Percentiles rank a stretch among this genome's conserved stretches.
These are phyloP conservation scores for Dasypogon diadema DNA, from an alignment of 2,888 invertebrate genomes.

Conservation along the genomic window DNA sequence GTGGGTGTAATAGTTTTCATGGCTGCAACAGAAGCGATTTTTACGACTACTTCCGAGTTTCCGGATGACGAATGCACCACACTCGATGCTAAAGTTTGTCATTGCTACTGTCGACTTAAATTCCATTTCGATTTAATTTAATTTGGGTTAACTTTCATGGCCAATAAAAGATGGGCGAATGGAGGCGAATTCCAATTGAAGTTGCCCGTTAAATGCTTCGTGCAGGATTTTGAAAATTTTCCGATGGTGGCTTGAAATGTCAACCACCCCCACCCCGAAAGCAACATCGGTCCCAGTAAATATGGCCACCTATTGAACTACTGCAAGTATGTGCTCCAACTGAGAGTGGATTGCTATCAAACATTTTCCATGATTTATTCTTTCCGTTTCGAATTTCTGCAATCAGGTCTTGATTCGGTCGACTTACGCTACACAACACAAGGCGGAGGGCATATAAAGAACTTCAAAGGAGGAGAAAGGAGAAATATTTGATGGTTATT, in stretches of 20 bases:
- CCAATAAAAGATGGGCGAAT: conserved; percentile 21
- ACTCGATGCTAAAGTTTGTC: conserved; percentile 17
- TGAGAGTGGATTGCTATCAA: not conserved
- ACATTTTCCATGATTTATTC: not conserved
- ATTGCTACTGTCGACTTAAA: conserved; percentile 12
- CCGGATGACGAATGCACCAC: conserved; percentile 20
- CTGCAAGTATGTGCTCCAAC: not conserved
- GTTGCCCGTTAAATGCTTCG: not conserved
- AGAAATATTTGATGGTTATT: no score
- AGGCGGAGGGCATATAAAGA: not conserved
- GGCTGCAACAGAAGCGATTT: conserved; percentile 1
- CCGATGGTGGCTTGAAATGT: no score
- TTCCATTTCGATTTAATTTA: conserved; percentile 38
- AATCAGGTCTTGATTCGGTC: not conserved
- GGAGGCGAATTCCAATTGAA: not conserved
- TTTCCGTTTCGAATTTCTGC: not conserved
- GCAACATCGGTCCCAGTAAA: conserved; percentile 19
- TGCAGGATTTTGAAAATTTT: no score
- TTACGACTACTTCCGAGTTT: conserved; percentile 13
- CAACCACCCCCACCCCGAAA: no score
- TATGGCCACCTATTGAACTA: not conserved
- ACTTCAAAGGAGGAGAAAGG: not conserved
- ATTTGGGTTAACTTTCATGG: conserved; percentile 27
- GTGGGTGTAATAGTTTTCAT: not conserved
- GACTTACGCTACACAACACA: not conserved